Evolutionary conservation across 2,113 vertebrate species (phyloP).

Genomic region (Plectropomus leopardus): DNA sequence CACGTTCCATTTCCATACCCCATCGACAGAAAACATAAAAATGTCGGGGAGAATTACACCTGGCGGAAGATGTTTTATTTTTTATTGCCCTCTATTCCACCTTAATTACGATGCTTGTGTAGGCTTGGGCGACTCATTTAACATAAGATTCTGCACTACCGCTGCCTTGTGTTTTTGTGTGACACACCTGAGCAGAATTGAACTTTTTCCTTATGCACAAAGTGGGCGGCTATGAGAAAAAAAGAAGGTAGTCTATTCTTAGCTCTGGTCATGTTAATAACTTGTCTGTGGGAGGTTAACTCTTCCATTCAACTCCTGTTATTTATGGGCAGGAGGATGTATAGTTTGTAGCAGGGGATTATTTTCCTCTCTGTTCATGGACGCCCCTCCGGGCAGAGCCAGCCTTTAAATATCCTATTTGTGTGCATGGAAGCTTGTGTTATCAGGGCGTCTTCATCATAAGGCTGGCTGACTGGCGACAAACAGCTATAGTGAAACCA

Average conservation of each 20-base stretch:
- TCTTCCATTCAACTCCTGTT: conserved; percentile 65
- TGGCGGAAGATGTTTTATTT: conserved; percentile 54
- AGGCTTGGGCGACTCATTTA: conserved; percentile 46
- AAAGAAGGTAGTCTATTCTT: conserved; percentile 58
- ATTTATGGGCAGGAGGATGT: conserved; percentile 74
- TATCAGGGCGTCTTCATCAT: conserved; percentile 62
- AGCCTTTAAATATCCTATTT: conserved; percentile 80
- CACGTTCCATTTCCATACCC: conserved; percentile 60
- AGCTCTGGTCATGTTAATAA: conserved; percentile 71
- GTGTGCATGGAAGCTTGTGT: conserved; percentile 66
- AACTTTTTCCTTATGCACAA: conserved; percentile 43
- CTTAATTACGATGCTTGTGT: conserved; percentile 68
- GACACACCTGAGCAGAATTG: conserved; percentile 57
- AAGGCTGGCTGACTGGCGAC: conserved; percentile 51
- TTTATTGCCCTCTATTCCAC: conserved; percentile 65
- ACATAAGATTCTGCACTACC: neutral
- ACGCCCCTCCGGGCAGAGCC: conserved; percentile 54
- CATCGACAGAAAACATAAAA: conserved; percentile 65
- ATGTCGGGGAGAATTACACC: conserved; percentile 63
- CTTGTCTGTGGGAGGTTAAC: conserved; percentile 52
- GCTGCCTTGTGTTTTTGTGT: conserved; percentile 66
- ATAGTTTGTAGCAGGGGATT: conserved; percentile 53
- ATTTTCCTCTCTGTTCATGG: conserved; percentile 72
- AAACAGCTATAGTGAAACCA: conserved; percentile 66
- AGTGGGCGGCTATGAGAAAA: conserved; percentile 1